Conservation (phyloP, 2,888 invertebrate species). For the Lepidocyrtoides sp. region DNA sequence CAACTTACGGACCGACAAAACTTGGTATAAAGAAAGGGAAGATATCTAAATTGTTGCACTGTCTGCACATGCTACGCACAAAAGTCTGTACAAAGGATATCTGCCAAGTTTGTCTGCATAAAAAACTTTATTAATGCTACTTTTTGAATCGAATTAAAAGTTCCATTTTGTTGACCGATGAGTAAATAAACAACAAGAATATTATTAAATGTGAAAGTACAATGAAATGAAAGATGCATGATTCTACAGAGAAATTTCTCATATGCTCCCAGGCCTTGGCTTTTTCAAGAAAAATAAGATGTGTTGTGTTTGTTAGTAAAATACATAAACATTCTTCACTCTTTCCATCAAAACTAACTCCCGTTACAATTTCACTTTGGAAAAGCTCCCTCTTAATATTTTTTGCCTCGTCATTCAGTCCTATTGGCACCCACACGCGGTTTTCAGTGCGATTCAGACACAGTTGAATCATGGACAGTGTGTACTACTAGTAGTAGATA, state of each 20-base stretch:
- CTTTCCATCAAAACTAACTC: background rate
- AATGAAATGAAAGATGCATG: background rate
- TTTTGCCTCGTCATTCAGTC: slow-evolving; percentile 3
- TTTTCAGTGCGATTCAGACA: too few species aligned
- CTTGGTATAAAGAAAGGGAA: background rate
- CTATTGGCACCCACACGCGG: background rate
- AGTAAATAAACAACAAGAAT: background rate
- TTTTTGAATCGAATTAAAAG: background rate
- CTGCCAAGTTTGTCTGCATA: background rate
- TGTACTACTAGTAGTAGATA: background rate
- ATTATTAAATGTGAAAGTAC: background rate
- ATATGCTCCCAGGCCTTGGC: background rate
- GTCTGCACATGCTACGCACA: background rate
- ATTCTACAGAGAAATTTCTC: background rate
- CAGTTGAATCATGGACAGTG: background rate
- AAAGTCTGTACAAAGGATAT: background rate
- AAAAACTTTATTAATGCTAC: background rate
- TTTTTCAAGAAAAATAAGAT: background rate
- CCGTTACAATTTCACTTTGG: background rate
- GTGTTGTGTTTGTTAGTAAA: too few species aligned
- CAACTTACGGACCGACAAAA: background rate
- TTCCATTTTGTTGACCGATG: background rate
- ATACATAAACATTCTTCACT: background rate
- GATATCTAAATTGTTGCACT: slow-evolving; percentile 7
- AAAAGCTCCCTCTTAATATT: background rate